These are phyloP conservation scores for Tromatobia lineatoria DNA, from an alignment of 2,888 invertebrate genomes.

Conservation along the genomic window DNA sequence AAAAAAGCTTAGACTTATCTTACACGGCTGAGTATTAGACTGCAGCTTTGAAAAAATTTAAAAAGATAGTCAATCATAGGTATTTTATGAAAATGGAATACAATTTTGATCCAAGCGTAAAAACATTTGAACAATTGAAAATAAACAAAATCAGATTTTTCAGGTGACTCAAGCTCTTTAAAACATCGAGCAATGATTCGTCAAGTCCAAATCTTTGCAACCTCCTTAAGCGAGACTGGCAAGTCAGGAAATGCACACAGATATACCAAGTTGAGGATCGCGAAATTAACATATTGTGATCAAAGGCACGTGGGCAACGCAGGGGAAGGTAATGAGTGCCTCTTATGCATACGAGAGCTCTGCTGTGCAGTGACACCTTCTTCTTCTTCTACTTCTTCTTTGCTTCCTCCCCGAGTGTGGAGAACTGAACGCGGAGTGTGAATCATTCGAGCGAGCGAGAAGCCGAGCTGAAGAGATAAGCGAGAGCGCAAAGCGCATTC, in stretches of 20 bases:
- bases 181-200: no score
- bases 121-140: no score
- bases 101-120: no score
- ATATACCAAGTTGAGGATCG: slow-evolving; percentile 18
- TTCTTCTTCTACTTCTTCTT: slow-evolving; percentile 69
- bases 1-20: no score
- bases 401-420: slow-evolving; percentile 34
- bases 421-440: slow-evolving; percentile 48
- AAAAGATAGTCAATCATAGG: no score
- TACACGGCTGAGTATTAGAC: no score
- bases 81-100: no score
- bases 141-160: no score
- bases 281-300: slow-evolving; percentile 68
- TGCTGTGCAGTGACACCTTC: slow-evolving; percentile 81
- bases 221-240: slow-evolving; percentile 29
- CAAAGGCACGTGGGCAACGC: slow-evolving; percentile 69
- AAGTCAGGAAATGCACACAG: slow-evolving; percentile 2
- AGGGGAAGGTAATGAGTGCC: slow-evolving; percentile 78
- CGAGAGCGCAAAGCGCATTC: slow-evolving; percentile 58
- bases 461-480: slow-evolving; percentile 41
- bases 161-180: no score
- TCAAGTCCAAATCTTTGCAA: neutral
- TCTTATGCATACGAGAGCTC: slow-evolving; percentile 79
- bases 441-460: slow-evolving; percentile 57
- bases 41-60: no score